Conservation (phyloP, 1,140 invertebrate genomes). For the Zeugodacus cucurbitae region DNA sequence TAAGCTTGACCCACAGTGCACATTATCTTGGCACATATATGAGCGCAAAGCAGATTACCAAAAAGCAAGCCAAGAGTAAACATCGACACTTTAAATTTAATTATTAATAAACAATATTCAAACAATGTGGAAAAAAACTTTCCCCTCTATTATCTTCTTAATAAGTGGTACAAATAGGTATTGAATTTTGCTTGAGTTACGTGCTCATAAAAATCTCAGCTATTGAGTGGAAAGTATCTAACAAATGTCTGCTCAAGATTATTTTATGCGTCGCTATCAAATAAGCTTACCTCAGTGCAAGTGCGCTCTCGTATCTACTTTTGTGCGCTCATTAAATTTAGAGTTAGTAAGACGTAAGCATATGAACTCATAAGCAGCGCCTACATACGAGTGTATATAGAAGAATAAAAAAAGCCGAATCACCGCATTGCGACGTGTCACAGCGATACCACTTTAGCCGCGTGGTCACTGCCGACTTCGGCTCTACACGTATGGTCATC, state of each 20-base stretch:
- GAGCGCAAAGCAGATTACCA: not conserved
- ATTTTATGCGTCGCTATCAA: not conserved
- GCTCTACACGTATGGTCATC: not conserved
- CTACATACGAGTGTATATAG: not conserved
- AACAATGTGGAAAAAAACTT: not conserved
- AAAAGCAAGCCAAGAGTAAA: not conserved
- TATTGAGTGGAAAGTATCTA: not conserved
- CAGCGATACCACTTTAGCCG: not conserved
- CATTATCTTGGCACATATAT: too few species aligned
- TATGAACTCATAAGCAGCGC: not conserved
- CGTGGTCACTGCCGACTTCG: not conserved
- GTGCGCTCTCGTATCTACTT: not conserved
- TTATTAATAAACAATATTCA: not conserved
- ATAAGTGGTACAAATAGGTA: not conserved
- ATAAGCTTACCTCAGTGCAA: not conserved
- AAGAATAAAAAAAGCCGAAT: not conserved
- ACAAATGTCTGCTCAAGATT: not conserved
- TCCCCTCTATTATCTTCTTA: not conserved
- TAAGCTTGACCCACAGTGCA: too few species aligned
- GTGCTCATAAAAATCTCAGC: not conserved
- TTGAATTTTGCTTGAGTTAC: not conserved
- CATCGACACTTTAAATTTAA: not conserved
- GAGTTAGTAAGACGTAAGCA: not conserved
- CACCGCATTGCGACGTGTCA: slow-evolving; percentile 4
- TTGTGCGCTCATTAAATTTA: not conserved